phyloP scores from a whole-genome alignment of 2,797 vertebrate genomes.

The Pangasius djambal region DNA sequence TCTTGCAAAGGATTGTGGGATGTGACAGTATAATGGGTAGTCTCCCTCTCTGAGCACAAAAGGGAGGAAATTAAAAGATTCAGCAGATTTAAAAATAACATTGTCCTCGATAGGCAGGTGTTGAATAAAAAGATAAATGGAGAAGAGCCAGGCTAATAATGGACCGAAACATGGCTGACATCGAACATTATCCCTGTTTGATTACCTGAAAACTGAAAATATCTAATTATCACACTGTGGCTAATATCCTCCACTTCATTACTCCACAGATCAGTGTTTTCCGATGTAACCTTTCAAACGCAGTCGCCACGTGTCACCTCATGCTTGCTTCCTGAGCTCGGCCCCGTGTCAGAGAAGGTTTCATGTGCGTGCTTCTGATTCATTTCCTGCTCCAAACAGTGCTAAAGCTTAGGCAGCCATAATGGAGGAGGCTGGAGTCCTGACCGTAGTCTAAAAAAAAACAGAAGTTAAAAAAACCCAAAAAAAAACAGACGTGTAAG shows the following conservation, averaged over 20 bases:
- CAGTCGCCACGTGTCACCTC: background rate
- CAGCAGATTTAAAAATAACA: slow-evolving; percentile 13
- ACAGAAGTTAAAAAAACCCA: no score
- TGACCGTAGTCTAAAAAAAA: background rate
- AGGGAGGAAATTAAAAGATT: slow-evolving; percentile 27
- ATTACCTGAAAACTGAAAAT: slow-evolving; percentile 13
- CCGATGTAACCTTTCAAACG: slow-evolving; percentile 21
- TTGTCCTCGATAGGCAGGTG: background rate
- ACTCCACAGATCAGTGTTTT: slow-evolving; percentile 27
- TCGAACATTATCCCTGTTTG: background rate
- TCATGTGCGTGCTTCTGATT: slow-evolving; percentile 37
- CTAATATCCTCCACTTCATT: slow-evolving; percentile 40
- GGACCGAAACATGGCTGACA: background rate
- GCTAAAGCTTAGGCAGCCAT: slow-evolving; percentile 36
- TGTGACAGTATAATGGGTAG: background rate
- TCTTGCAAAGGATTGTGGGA: background rate
- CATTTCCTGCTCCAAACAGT: slow-evolving; percentile 49
- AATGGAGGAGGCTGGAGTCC: background rate
- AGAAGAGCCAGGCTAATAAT: background rate
- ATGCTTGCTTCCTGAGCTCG: background rate
- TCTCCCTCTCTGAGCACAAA: background rate
- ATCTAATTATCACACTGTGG: slow-evolving; percentile 9
- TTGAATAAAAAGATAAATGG: slow-evolving; percentile 22
- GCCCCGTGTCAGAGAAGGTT: slow-evolving; percentile 16
- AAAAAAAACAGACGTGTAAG: background rate